Conservation (phyloP, 2,888 invertebrate genomes). For the Cacoxenus indagator region DNA sequence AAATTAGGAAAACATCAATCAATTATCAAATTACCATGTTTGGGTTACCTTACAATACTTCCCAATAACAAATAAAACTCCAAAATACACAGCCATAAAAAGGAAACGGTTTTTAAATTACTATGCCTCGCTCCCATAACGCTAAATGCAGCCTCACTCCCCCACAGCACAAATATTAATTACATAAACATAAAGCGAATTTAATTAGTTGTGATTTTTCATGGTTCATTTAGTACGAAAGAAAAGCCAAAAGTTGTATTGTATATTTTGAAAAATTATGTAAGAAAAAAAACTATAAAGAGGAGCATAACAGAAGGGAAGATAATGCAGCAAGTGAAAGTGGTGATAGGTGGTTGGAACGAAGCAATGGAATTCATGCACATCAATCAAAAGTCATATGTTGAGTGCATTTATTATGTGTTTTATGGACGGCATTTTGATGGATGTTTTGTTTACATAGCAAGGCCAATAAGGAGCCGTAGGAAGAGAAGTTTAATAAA, state of each 20-base stretch:
- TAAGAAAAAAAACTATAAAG: slow-evolving; percentile 35
- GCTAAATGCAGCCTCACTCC: too few relatives aligned
- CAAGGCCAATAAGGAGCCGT: slow-evolving; percentile 11
- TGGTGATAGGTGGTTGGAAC: slow-evolving; percentile 10
- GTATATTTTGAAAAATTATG: slow-evolving; percentile 35
- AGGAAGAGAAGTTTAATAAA: not conserved
- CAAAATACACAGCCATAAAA: not conserved
- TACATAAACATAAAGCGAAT: slow-evolving; percentile 62
- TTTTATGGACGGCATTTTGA: slow-evolving; percentile 47
- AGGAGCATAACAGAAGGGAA: slow-evolving; percentile 29
- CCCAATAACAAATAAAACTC: slow-evolving; percentile 47
- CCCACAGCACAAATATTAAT: slow-evolving; percentile 34
- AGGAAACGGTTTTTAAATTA: slow-evolving; percentile 15
- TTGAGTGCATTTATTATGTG: slow-evolving; percentile 49
- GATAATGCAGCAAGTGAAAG: slow-evolving; percentile 21
- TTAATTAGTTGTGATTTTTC: slow-evolving; percentile 72
- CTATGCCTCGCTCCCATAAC: too few relatives aligned
- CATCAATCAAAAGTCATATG: slow-evolving; percentile 45
- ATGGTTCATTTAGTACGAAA: slow-evolving; percentile 48
- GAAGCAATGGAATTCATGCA: not conserved
- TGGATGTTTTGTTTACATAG: slow-evolving; percentile 58
- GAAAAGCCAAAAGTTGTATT: not conserved
- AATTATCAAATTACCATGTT: too few relatives aligned
- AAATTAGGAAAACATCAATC: too few relatives aligned
- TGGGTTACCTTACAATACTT: too few relatives aligned